These are phyloP conservation scores for Probaryconus sp. DNA, from an alignment of 1,140 invertebrate species.

Conservation along the genomic window DNA sequence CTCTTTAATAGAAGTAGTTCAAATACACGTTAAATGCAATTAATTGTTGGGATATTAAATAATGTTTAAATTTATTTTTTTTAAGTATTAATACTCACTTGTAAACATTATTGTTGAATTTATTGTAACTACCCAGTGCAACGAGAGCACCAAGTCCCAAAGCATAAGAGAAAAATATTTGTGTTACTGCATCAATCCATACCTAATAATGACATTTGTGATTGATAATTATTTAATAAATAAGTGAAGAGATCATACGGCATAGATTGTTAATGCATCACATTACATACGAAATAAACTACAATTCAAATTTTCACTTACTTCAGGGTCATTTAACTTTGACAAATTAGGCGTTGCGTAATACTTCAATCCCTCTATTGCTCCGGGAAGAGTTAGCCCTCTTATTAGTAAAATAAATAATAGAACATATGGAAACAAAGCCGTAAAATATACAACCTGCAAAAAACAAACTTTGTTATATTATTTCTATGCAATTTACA, in stretches of 20 bases:
- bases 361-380: slow-evolving; percentile 93
- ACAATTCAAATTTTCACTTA: slow-evolving; percentile 61
- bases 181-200: slow-evolving; percentile 97
- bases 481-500: too few species aligned
- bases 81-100: slow-evolving; percentile 78
- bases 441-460: slow-evolving; percentile 90
- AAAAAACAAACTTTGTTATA: too few species aligned
- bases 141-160: slow-evolving; percentile 94
- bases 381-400: slow-evolving; percentile 94
- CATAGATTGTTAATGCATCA: too few species aligned
- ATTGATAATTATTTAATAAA: too few species aligned
- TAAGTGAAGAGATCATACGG: too few species aligned
- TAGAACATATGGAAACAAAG: slow-evolving; percentile 95
- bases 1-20: slow-evolving; percentile 72
- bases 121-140: slow-evolving; percentile 96
- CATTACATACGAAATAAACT: neutral
- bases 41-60: too few species aligned
- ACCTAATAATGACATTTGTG: too few species aligned
- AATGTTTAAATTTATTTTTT: too few species aligned
- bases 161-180: slow-evolving; percentile 98
- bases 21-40: too few species aligned
- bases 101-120: slow-evolving; percentile 97
- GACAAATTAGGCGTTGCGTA: slow-evolving; percentile 94
- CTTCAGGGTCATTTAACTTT: slow-evolving; percentile 90
- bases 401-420: slow-evolving; percentile 92